Percentiles rank a stretch among this genome's conserved stretches.
These are phyloP conservation scores for Panthera tigris DNA, from an alignment of 2,113 vertebrate species.

Conservation along the genomic window DNA sequence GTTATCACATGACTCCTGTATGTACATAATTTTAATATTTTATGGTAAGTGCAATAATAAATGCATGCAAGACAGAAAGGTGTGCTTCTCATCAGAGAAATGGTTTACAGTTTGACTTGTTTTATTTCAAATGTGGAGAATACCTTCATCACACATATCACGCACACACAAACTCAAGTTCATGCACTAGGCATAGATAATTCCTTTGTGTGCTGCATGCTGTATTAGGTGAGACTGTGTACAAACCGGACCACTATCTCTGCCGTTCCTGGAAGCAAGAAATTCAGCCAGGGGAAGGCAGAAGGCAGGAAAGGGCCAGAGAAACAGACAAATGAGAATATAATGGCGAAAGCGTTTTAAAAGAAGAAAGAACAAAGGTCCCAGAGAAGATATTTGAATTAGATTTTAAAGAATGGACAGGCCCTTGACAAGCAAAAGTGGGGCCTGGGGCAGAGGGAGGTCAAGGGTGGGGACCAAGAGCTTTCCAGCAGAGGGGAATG, in stretches of 20 bases:
- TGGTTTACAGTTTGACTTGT: background rate
- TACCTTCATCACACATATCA: background rate
- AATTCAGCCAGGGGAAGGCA: background rate
- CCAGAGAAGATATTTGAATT: background rate
- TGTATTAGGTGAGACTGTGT: background rate
- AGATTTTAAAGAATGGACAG: background rate
- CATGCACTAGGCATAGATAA: background rate
- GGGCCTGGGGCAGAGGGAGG: background rate
- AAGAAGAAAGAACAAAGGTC: background rate
- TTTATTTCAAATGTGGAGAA: slow-evolving; percentile 24
- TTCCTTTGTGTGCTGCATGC: background rate
- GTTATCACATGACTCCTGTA: background rate
- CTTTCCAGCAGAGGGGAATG: background rate
- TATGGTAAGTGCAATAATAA: background rate
- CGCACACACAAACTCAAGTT: background rate
- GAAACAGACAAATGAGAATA: background rate
- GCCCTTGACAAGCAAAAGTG: background rate
- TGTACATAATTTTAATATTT: background rate
- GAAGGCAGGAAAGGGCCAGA: background rate
- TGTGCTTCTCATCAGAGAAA: background rate
- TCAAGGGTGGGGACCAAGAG: background rate
- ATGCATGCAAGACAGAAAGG: background rate
- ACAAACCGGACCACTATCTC: background rate
- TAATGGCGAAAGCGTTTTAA: background rate
- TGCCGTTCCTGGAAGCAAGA: background rate